A percentile compares a stretch with the other conserved stretches of the same genome.
Conservation (phyloP, 2,113 vertebrate genomes). For the Psophia crepitans region DNA sequence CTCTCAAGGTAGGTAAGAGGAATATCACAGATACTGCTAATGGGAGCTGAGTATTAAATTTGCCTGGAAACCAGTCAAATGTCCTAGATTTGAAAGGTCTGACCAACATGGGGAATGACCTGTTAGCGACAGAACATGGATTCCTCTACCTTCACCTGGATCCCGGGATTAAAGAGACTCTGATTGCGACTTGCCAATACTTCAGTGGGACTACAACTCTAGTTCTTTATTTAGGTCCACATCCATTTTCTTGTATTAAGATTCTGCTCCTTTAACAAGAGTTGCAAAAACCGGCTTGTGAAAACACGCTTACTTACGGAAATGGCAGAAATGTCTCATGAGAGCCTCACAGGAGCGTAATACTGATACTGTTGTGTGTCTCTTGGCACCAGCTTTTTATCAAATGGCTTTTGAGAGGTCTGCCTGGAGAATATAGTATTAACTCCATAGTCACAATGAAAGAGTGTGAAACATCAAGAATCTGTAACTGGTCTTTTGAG, state of each 20-base stretch:
- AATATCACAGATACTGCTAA: conserved; percentile 6
- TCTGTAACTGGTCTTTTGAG: not conserved
- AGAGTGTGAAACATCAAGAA: not conserved
- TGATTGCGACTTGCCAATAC: not conserved
- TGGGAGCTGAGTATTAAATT: not conserved
- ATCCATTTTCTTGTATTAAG: not conserved
- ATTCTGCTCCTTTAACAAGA: not conserved
- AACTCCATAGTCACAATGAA: not conserved
- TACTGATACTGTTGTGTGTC: not conserved
- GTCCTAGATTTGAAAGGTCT: not conserved
- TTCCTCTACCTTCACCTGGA: not conserved
- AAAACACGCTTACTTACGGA: not conserved
- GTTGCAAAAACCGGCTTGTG: not conserved
- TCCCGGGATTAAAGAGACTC: not conserved
- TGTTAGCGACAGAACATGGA: not conserved
- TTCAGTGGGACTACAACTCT: not conserved
- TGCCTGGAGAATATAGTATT: not conserved
- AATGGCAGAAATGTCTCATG: not conserved
- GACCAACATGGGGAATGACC: not conserved
- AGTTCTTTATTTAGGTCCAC: not conserved
- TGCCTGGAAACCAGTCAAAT: not conserved
- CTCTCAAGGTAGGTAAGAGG: conserved; percentile 6
- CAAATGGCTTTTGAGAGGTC: not conserved
- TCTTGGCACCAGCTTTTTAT: not conserved
- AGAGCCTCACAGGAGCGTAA: not conserved